phyloP scores from a whole-genome alignment of 2,888 invertebrate species.

The Melieria crassipennis region DNA sequence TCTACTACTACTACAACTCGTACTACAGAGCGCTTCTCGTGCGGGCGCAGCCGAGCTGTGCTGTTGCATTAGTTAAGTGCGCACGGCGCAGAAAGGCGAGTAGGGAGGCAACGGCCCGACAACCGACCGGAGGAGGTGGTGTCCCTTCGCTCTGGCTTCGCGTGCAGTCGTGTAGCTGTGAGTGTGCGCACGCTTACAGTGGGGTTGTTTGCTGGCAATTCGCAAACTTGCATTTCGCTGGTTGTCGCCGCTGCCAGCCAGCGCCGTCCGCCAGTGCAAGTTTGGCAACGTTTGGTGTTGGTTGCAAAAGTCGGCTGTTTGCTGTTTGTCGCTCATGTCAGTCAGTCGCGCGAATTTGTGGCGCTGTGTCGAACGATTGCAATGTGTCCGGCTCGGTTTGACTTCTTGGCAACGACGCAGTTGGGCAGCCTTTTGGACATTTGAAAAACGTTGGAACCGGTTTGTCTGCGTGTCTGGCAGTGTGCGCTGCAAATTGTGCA shows the following conservation, averaged over 20 bases:
- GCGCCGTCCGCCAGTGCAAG: conserved; percentile 18
- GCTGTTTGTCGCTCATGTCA: not conserved
- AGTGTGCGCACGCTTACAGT: not conserved
- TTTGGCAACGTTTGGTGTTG: conserved; percentile 22
- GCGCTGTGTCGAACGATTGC: conserved; percentile 16
- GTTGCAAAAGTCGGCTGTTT: conserved; percentile 11
- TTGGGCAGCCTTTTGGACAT: conserved; percentile 8
- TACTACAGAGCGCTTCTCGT: too few species aligned
- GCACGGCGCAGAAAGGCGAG: too few species aligned
- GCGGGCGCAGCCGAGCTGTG: too few species aligned
- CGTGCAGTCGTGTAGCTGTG: not conserved
- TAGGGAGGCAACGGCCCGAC: not conserved
- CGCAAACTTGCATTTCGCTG: conserved; percentile 27
- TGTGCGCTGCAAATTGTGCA: not conserved
- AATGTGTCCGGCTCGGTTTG: not conserved
- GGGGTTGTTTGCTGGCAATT: conserved; percentile 28
- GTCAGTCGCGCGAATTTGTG: not conserved
- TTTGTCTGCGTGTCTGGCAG: conserved; percentile 22
- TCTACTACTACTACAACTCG: too few species aligned
- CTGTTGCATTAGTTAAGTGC: too few species aligned
- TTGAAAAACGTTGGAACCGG: conserved; percentile 31
- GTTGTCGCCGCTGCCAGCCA: conserved; percentile 3
- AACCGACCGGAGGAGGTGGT: conserved; percentile 3
- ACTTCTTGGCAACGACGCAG: not conserved
- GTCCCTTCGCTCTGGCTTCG: not conserved